Conservation (phyloP, 2,113 vertebrate genomes). For the Burhinus bistriatus region DNA sequence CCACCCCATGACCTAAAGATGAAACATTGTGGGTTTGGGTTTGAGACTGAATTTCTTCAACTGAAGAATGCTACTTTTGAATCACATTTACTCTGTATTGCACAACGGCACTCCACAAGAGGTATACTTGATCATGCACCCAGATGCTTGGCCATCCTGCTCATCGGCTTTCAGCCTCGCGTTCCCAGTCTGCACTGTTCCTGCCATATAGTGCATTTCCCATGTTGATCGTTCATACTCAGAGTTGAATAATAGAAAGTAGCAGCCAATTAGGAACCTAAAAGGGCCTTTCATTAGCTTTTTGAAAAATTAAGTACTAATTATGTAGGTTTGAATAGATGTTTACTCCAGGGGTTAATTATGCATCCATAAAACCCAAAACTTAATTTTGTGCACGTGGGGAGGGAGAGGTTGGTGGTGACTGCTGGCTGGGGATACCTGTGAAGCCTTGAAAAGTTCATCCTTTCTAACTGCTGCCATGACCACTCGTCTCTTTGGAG, state of each 20-base stretch:
- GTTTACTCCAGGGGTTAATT: conserved; percentile 18
- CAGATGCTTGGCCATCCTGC: not conserved
- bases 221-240: not conserved
- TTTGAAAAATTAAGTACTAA: not conserved
- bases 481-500: accelerated
- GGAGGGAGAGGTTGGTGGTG: not conserved
- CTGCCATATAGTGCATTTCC: not conserved
- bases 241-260: not conserved
- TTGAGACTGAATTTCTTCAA: not conserved
- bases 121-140: accelerated
- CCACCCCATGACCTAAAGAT: not conserved
- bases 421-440: not conserved
- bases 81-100: accelerated
- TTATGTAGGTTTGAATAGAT: not conserved
- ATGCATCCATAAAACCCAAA: not conserved
- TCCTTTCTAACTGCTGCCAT: not conserved
- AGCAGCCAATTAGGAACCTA: not conserved
- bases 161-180: accelerated
- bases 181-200: not conserved
- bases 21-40: not conserved
- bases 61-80: not conserved
- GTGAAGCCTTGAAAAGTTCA: not conserved
- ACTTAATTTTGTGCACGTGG: not conserved
- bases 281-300: not conserved
- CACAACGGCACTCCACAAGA: accelerated